Base-by-base conservation (phyloP, 2,888 invertebrate genomes). In the Asteroscopus sphinx region DNA sequence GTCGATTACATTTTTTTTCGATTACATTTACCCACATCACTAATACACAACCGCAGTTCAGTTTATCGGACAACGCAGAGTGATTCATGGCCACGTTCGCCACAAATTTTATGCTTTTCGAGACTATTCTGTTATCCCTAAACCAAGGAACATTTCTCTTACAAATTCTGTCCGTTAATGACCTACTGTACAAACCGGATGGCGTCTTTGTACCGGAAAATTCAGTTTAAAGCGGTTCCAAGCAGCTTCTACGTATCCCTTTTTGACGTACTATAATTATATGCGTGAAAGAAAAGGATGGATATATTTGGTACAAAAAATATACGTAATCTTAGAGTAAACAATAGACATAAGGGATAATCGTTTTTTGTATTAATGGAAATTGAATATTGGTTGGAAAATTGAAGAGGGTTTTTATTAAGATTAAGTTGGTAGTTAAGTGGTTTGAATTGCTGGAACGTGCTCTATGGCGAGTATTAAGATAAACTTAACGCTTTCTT, bases 121-220 rank as follows among this genome's bases (percentile, higher is more conserved):
- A 47, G 51, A 42, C 52, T 51, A 48, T 41, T 35, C 32, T 45
- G 55, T 52, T 59, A 44, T 40, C 39, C 54, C 44, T 67, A 71
- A 76, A 57, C 52, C 57, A 51, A 35, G 46, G 45, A 44, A 45
- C 60, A 49, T 58, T 70, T 68, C 52, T 59, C 69, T 73, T 73
- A 73, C 68, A 78, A 79, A 79, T 73, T 73, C 59, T 30, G 58
- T 62, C 60, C 57, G 58, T 67, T 76, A 78, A 79, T 76, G 68
- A 68, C 69, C 68, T 51, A 41, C 67, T 55, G 55, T 55, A 44
- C 39, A 61, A 63, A 68, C 58, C 47, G 72, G 75, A 79, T 68
- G 61, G 54, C 36, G n/a, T 46, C 54, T 21, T 56, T 59, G 71
- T 70, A 68, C 66, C 63, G 62, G 68, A 48, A 63, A 68, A 68